Evolutionary conservation across 2,113 vertebrate species (phyloP).

Genomic region (Labeo catla): DNA sequence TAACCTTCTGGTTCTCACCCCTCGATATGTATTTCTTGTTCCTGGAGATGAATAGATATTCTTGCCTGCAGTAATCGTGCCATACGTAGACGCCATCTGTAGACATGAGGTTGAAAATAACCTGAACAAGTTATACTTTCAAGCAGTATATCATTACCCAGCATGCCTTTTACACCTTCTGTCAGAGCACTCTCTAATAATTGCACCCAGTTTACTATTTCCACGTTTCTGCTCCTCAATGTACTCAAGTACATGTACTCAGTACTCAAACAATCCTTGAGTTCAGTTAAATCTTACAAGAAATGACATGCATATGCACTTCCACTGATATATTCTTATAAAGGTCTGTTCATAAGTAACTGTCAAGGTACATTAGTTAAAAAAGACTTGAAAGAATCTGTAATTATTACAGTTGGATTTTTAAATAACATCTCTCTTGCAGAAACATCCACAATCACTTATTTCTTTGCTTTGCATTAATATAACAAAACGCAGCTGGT

Average conservation of each 20-base stretch:
- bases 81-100: background rate
- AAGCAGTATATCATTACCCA: constrained; percentile 13
- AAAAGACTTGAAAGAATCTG: background rate
- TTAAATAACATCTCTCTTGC: background rate
- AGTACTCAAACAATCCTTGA: background rate
- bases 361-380: background rate
- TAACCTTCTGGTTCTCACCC: too few relatives aligned
- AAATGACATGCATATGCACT: background rate
- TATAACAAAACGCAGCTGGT: background rate
- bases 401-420: background rate
- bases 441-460: background rate
- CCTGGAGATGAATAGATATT: background rate
- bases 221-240: background rate
- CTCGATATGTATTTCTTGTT: too few relatives aligned
- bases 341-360: background rate
- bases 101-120: background rate
- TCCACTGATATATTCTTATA: background rate
- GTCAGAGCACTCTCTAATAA: background rate
- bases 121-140: background rate
- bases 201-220: background rate
- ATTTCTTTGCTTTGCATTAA: background rate
- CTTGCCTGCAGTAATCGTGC: background rate
- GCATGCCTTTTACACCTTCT: background rate
- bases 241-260: background rate
- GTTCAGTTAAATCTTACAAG: background rate